phyloP scores from a whole-genome alignment of 2,113 vertebrate genomes.

The Ia io region DNA sequence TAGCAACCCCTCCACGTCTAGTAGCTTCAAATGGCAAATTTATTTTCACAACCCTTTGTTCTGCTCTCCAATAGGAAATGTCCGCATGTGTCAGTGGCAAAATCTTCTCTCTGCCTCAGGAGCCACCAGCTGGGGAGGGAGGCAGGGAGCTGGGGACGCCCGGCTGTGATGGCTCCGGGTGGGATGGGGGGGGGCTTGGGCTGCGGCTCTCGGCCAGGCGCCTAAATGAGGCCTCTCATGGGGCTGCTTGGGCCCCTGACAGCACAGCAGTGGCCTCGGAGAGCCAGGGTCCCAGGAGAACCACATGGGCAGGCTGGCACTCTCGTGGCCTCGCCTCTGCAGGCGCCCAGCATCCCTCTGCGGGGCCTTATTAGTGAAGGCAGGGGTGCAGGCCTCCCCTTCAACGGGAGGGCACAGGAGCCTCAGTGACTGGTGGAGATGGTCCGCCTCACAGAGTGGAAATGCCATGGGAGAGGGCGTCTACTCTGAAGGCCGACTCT shows the following conservation, averaged over 20 bases:
- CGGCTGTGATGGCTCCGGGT: not conserved
- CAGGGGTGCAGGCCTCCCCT: not conserved
- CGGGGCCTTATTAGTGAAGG: not conserved
- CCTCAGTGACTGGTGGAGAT: not conserved
- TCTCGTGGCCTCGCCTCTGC: not conserved
- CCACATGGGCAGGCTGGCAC: not conserved
- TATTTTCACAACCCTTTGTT: not conserved
- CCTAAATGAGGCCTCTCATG: not conserved
- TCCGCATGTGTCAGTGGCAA: not conserved
- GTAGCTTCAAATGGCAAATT: not conserved
- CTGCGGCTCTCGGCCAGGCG: not conserved
- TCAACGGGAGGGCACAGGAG: not conserved
- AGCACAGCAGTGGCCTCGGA: not conserved
- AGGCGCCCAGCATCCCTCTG: not conserved
- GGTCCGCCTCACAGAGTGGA: not conserved
- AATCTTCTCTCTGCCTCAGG: not conserved
- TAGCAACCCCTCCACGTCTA: not conserved
- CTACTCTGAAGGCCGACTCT: not conserved
- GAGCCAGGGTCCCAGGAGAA: no score
- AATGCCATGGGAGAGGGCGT: not conserved
- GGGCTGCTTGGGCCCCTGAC: not conserved
- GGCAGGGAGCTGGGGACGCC: not conserved
- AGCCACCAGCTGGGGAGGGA: not conserved
- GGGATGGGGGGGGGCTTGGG: not conserved
- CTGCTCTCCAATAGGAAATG: not conserved